Percentiles rank a stretch among this genome's conserved stretches.
Conservation (phyloP, 2,113 vertebrate genomes). For the Ammospiza nelsoni region DNA sequence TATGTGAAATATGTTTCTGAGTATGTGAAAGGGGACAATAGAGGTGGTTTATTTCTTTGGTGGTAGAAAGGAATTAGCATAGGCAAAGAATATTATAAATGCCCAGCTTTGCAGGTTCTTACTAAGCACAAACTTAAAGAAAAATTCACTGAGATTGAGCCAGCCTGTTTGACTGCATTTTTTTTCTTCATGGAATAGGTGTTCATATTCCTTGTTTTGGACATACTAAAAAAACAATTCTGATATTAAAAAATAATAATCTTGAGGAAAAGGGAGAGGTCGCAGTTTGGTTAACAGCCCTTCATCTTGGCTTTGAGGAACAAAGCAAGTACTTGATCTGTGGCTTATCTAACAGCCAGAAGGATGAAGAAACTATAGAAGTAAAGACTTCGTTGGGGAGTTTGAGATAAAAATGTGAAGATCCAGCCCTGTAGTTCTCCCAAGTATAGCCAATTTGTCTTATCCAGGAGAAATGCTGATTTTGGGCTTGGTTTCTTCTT, state of each 20-base stretch:
- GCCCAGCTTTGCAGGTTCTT: neutral
- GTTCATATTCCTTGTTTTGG: neutral
- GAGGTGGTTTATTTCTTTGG: neutral
- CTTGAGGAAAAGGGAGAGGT: neutral
- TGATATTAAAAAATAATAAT: neutral
- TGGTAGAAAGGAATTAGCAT: neutral
- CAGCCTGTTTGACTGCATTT: neutral
- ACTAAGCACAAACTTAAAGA: neutral
- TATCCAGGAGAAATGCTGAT: neutral
- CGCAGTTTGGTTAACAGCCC: neutral
- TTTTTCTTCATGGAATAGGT: neutral
- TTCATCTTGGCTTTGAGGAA: neutral
- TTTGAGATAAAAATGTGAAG: neutral
- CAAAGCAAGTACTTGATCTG: neutral
- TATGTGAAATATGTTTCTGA: neutral
- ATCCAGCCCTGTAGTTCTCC: neutral
- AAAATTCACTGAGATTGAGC: neutral
- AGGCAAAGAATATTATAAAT: neutral
- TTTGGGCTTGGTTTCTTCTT: neutral
- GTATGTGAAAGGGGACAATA: neutral
- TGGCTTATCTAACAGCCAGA: neutral
- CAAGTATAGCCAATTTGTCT: neutral
- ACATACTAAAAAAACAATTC: neutral
- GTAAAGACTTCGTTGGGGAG: neutral
- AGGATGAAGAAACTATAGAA: neutral